Evolutionary conservation across 2,113 vertebrate genomes (phyloP).

Genomic region (Trogon surrucura): DNA sequence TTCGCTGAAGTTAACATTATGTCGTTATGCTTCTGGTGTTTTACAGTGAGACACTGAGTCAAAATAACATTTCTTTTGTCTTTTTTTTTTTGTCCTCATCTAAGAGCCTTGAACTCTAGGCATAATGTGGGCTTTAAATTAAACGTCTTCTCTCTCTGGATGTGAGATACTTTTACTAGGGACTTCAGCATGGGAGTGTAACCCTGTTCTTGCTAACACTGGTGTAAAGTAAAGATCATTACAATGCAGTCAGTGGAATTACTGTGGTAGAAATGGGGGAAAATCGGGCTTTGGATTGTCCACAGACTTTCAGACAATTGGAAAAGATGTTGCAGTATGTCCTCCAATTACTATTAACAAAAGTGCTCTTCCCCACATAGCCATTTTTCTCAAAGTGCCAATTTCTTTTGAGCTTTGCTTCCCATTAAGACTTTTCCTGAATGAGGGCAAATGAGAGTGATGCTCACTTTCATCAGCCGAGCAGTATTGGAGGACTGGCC

Average conservation of each 20-base stretch:
- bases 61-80: slow-evolving; percentile 42
- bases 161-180: slow-evolving; percentile 7
- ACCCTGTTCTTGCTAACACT: neutral
- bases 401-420: slow-evolving; percentile 53
- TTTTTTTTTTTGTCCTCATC: slow-evolving; percentile 34
- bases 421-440: slow-evolving; percentile 59
- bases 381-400: slow-evolving; percentile 58
- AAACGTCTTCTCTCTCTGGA: neutral
- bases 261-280: neutral
- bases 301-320: slow-evolving; percentile 59
- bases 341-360: slow-evolving; percentile 63
- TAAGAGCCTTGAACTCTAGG: slow-evolving; percentile 36
- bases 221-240: neutral
- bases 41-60: neutral
- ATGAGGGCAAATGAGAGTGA: slow-evolving; percentile 63
- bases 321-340: slow-evolving; percentile 53
- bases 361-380: slow-evolving; percentile 50
- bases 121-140: slow-evolving; percentile 31
- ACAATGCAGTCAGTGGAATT: slow-evolving; percentile 24
- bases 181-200: neutral
- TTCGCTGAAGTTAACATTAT: slow-evolving; percentile 37
- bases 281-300: slow-evolving; percentile 41
- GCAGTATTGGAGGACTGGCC: neutral
- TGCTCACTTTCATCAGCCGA: slow-evolving; percentile 56
- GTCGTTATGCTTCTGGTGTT: slow-evolving; percentile 39